Percentiles rank a stretch among this genome's conserved stretches.
These are phyloP conservation scores for Andrena trimmerana DNA, from an alignment of 2,888 invertebrate species.

Conservation along the genomic window DNA sequence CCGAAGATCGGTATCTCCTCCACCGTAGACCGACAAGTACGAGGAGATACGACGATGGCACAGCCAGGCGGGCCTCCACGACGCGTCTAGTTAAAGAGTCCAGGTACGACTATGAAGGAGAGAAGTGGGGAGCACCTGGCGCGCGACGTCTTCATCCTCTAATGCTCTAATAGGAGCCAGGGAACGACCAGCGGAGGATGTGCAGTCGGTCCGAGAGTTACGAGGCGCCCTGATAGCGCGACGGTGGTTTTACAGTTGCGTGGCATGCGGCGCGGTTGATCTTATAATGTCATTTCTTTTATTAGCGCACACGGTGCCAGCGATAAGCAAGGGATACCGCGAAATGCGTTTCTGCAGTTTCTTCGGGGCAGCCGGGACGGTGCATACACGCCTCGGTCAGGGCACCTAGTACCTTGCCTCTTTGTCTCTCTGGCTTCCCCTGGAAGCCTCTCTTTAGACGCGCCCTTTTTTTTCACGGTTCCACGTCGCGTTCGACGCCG, in stretches of 20 bases:
- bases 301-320: conserved; percentile 29
- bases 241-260: conserved; percentile 40
- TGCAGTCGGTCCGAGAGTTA: conserved; percentile 24
- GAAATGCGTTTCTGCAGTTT: conserved; percentile 32
- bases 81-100: conserved; percentile 35
- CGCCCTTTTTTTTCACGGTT: conserved; percentile 35
- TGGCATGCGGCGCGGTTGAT: conserved; percentile 46
- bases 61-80: conserved; percentile 32
- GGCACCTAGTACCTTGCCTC: background rate
- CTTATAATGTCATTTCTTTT: conserved; percentile 57
- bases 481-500: conserved; percentile 36
- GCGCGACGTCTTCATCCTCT: conserved; percentile 57
- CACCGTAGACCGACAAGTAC: background rate
- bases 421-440: background rate
- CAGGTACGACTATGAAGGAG: conserved; percentile 34
- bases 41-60: conserved; percentile 6
- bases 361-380: background rate
- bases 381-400: background rate
- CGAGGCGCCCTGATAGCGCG: conserved; percentile 32
- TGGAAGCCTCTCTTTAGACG: background rate
- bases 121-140: conserved; percentile 43
- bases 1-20: conserved; percentile 29
- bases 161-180: conserved; percentile 47
- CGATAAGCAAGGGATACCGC: conserved; percentile 35
- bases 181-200: background rate